phyloP scores from a whole-genome alignment of 2,888 invertebrate genomes.

The Tenthredo amoena region DNA sequence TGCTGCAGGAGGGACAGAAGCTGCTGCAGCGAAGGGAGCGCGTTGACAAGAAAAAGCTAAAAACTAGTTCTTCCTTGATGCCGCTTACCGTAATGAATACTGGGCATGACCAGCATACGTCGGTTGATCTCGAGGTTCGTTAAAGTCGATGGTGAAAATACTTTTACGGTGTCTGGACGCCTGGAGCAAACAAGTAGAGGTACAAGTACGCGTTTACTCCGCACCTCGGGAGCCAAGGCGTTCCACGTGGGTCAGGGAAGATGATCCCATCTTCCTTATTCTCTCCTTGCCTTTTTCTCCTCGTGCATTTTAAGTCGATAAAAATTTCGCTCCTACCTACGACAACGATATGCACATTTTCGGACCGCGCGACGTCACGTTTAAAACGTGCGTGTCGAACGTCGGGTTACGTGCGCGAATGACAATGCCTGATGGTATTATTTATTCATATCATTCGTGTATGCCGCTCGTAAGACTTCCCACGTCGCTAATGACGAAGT shows the following conservation, averaged over 20 bases:
- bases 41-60: conserved; percentile 29
- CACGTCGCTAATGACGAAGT: neutral
- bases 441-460: neutral
- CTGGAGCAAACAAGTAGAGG: neutral
- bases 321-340: neutral
- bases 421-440: neutral
- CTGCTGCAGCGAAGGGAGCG: neutral
- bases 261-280: neutral
- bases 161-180: conserved; percentile 15
- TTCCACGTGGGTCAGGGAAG: neutral
- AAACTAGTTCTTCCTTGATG: conserved; percentile 36
- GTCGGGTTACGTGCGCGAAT: conserved; percentile 8
- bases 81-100: conserved; percentile 48
- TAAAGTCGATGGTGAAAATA: conserved; percentile 24
- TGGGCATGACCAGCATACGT: conserved; percentile 45
- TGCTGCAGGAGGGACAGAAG: neutral
- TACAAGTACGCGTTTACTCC: neutral
- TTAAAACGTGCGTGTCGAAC: conserved; percentile 13
- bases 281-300: neutral
- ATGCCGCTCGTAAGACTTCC: neutral
- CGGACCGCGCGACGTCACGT: neutral
- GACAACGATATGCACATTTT: conserved; percentile 9
- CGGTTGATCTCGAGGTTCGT: conserved; percentile 17
- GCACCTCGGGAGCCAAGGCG: neutral
- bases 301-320: neutral